These are phyloP conservation scores for Meloidogyne floridensis DNA, from an alignment of 1,140 invertebrate species.

Conservation along the genomic window DNA sequence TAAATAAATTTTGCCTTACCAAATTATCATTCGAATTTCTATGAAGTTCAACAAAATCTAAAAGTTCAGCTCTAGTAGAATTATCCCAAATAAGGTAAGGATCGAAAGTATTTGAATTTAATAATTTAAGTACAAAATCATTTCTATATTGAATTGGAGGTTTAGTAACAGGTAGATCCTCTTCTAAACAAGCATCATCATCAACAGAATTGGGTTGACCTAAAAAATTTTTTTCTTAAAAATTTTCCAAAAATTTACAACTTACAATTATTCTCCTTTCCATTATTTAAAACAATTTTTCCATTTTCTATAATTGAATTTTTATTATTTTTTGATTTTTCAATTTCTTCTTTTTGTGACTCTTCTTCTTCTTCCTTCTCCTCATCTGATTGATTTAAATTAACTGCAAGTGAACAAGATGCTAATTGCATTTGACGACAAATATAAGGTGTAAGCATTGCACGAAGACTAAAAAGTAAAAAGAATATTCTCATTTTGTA, in stretches of 20 bases:
- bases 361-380: conserved; percentile 13
- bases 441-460: conserved; percentile 86
- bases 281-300: neutral
- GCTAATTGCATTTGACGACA: conserved; percentile 76
- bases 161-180: conserved; percentile 15
- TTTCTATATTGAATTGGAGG: conserved; percentile 27
- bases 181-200: neutral
- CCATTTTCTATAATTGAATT: neutral
- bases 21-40: conserved; percentile 70
- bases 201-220: neutral
- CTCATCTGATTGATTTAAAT: neutral
- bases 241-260: neutral
- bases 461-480: conserved; percentile 70
- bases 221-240: neutral
- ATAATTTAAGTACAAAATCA: conserved; percentile 78
- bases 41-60: conserved; percentile 81
- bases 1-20: too few species aligned
- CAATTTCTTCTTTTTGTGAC: neutral
- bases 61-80: conserved; percentile 85
- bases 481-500: neutral
- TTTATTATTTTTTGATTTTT: neutral
- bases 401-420: conserved; percentile 60
- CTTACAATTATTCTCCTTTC: neutral
- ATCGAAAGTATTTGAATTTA: conserved; percentile 91
- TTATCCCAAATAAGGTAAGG: conserved; percentile 98